Evolutionary conservation across 2,113 vertebrate genomes (phyloP), one percentile per base, ranked within the genome.

Genomic region (Chaenocephalus aceratus): DNA sequence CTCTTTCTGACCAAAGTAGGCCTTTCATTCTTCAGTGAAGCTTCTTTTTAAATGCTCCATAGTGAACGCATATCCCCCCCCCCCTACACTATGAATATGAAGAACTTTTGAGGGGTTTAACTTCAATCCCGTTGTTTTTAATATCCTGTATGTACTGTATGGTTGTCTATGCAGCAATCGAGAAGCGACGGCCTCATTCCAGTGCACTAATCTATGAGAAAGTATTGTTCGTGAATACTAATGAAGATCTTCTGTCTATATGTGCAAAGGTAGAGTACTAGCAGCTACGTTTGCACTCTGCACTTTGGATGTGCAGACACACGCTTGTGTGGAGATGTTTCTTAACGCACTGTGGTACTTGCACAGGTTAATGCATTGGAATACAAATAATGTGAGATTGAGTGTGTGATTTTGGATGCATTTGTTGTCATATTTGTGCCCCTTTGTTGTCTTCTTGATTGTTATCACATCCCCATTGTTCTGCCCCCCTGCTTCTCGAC

Each of bases 81-180:
- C 63, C 61, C 11, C 75, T 68, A 82, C 68, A 72, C 64, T 75
- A 52, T 86, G 56, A 92, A 92, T 63, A 92, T 86, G 83, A 94
- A 92, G 91, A 91, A 87, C 77, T 89, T 77, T 41, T 82, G 15
- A 63, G 71, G 36, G 41, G 34, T 16, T 75, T 79, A 45, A 5
- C 67, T 80, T 77, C 48, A 52, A 4, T 73, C 36, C 54, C 9
- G 14, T 80, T 85, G 59, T 41, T 79, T 90, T 83, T 74, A 54
- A 75, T 71, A 58, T 63, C 65, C 58, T 84, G 5, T 52, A 45
- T 80, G 82, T 85, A 63, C 75, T 83, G 68, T 85, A 63, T 80
- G 72, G 52, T 52, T 80, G 74, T 80, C 65, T 41, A 23, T 41
- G 36, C 36, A 41, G 5, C 36, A 41, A 41, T 6, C 7, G 36